Base-by-base conservation (phyloP, 2,797 vertebrate species). In the Mareca penelope region DNA sequence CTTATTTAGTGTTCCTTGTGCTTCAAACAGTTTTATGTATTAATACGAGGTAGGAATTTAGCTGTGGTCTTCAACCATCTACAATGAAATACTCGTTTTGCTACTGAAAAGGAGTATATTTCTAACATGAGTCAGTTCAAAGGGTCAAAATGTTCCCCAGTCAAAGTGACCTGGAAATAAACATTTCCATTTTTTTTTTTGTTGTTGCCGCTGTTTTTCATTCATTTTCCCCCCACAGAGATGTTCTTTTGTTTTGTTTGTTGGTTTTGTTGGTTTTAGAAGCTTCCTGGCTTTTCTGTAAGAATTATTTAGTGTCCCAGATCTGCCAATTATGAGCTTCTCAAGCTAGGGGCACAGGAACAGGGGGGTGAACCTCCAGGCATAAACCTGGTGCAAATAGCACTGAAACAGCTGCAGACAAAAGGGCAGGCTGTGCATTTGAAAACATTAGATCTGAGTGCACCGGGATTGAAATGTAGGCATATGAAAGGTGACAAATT, bases 261-360 rank as follows among this genome's bases (percentile, higher is more conserved):
- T 72, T 90, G 61, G 44, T 93, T 95, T 94, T 68, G 65, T 72
- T 90, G 59, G 50, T 94, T 95, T 94, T 68, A 71, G 90, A 93
- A 78, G 63, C 70, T 93, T 82, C 60, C 80, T 95, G 71, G 50
- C 50, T 75, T 92, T 92, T 85, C 78, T 5, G 1, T 80, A 77
- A 76, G 87, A 92, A 65, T 93, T 93, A 78, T 92, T 84, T 93
- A 42, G 76, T 87, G 94, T 94, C 94, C 94, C 89, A 96, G 89
- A 95, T 96, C 86, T 95, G 93, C 90, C 95, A 96, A 4, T 95
- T 93, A 95, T 5, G 59, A 87, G 61, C 65, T 89, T 87, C 82
- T 88, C 46, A 60, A 92, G 69, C 93, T 80, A 9, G 22, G 37
- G 88, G 80, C 80, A 29, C 10, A 33, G 80, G 60, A 94, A 86